Base-by-base conservation (phyloP, 1,140 invertebrate genomes). In the Steinernema feltiae region DNA sequence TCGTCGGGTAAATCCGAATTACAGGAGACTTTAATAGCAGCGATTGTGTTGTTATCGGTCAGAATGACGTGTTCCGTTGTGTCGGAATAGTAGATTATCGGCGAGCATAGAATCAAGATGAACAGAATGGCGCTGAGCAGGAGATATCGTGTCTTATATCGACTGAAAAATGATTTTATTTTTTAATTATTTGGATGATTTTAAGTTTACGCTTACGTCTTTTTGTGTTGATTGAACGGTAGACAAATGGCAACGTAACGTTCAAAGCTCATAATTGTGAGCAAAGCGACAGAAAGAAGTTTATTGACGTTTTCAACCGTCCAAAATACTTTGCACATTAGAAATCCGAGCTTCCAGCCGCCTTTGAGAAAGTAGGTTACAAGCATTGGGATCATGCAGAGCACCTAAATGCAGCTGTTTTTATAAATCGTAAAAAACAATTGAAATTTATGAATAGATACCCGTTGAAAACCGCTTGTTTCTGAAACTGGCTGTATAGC, bases 241-340 rank as follows among this genome's bases (percentile, higher is more conserved):
- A 3, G 15, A 21, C 53, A 63, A 7, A 63, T 63, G 24, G 2
- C 53, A 7, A 63, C 24, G 53, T 63, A 63, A 3, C 53, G 53
- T 63, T 63, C 53, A 63, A 63, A 3, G 53, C 53, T 63, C 53
- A 63, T 63, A n/a, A 63, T 63, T 27, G 53, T 63, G 7, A 63
- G 24, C 15, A 63, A n/a, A 21, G 53, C 53, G 2, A 63, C 24
- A 27, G 53, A 63, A 3, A 63, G 24, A 12, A 63, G 53, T 27
- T 63, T 63, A 63, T 63, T 63, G 53, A 63, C 53, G 53, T 63
- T 63, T 63, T 63, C 53, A 3, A 63, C 53, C 15, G 53, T 63
- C 53, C 53, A 63, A 27, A 63, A 63, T 27, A 63, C 24, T 63
- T 63, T 63, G 24, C 53, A 63, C 53, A 63, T 63, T 12, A 63